Base-by-base conservation (phyloP, 1,140 invertebrate genomes). In the Colletes gigas region DNA sequence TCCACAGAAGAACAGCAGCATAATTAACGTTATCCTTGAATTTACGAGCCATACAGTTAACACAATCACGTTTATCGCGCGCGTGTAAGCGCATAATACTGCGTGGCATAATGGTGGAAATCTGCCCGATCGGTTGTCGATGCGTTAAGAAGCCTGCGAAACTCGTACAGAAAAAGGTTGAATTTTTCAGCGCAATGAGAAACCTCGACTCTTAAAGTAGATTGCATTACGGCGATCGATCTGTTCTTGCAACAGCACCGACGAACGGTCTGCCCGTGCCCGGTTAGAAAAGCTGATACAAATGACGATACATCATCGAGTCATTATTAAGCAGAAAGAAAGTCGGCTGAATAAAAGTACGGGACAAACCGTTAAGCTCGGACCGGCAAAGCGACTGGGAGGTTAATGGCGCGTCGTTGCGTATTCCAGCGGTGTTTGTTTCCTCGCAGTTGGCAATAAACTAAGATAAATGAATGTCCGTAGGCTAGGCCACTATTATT, bases 361-460 rank as follows among this genome's bases (percentile, higher is more conserved):
- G 41, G 69, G 84, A 80, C 81, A 80, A 74, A 78, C 80, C 81
- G 85, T 86, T 86, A 80, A 86, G 85, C 84, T 78, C 73, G 52
- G 82, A 54, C 72, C 62, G 75, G 87, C 81, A 84, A 86, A 79
- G 81, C 84, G 84, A 91, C 86, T 79, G 86, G 84, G 88, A 89
- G 89, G 90, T 91, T 91, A 91, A 91, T 91, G 90, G 88, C 86
- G 88, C 90, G 88, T 90, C 89, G 89, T 91, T 91, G 90, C 89
- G 90, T 91, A 91, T 91, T 91, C 90, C 86, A 89, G 71, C 88
- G 88, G 90, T 90, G 89, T 91, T 91, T 91, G 89, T 90, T 91
- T 90, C 86, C 89, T 88, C 89, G 83, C 88, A 89, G 89, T 89
- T 90, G 89, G 90, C 90, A 91, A 91, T 91, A 91, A 91, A 91